Conservation (phyloP, 2,797 vertebrate species). For the Malacoctenus gilli region DNA sequence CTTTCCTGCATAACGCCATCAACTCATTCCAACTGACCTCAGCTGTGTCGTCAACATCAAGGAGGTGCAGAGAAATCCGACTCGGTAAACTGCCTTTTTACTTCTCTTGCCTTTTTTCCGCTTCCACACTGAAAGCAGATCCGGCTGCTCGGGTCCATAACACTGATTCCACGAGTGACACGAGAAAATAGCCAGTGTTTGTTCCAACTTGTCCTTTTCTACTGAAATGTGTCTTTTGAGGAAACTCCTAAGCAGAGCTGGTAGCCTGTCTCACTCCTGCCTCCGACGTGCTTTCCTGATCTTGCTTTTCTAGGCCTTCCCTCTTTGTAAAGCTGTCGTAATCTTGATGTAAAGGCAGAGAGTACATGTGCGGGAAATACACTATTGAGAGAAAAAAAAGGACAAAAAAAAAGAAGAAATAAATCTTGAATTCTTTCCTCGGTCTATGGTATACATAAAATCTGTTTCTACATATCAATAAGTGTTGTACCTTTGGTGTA, state of each 20-base stretch:
- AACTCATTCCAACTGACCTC: constrained; percentile 35
- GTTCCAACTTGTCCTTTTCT: constrained; percentile 66
- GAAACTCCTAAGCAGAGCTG: constrained; percentile 52
- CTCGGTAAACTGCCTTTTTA: constrained; percentile 64
- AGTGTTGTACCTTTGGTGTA: constrained; percentile 95
- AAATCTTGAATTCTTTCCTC: constrained; percentile 60
- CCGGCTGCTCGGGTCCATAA: constrained; percentile 43
- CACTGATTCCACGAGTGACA: constrained; percentile 39
- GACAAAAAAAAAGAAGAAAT: constrained; percentile 57
- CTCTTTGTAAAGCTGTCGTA: constrained; percentile 85
- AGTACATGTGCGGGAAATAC: constrained; percentile 59
- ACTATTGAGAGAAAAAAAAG: constrained; percentile 69
- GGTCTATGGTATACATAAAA: constrained; percentile 79
- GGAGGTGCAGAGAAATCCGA: constrained; percentile 29
- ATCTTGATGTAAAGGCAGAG: constrained; percentile 83
- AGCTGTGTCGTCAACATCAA: constrained; percentile 10
- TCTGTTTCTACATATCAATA: constrained; percentile 91
- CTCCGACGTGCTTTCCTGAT: constrained; percentile 63
- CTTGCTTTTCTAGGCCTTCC: constrained; percentile 82
- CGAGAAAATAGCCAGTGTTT: constrained; percentile 55
- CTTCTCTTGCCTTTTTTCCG: constrained; percentile 53
- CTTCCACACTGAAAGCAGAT: constrained; percentile 56
- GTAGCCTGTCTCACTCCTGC: constrained; percentile 59
- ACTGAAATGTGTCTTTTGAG: constrained; percentile 63
- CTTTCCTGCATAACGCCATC: constrained; percentile 13